phyloP scores from a whole-genome alignment of 2,888 invertebrate species.

The Candidula unifasciata region DNA sequence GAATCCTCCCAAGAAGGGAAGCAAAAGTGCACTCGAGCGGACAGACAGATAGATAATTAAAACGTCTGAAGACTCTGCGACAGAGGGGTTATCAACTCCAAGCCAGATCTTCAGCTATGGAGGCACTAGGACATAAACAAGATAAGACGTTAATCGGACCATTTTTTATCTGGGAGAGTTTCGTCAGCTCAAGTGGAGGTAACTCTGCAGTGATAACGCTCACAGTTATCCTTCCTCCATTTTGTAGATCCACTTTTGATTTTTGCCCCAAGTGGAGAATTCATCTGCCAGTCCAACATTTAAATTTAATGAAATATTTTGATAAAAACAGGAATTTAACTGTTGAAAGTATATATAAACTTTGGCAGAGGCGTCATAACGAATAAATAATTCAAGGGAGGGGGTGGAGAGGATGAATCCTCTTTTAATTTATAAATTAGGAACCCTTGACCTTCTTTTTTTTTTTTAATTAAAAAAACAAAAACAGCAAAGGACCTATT shows the following conservation, averaged over 20 bases:
- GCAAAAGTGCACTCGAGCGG: constrained; percentile 31
- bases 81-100: constrained; percentile 30
- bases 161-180: constrained; percentile 5
- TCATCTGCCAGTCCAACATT: neutral
- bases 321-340: constrained; percentile 4
- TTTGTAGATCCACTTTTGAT: neutral
- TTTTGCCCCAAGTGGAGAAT: neutral
- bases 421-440: too few species aligned
- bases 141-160: constrained; percentile 10
- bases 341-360: neutral
- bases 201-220: constrained; percentile 18
- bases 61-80: constrained; percentile 36
- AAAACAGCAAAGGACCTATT: too few species aligned
- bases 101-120: neutral
- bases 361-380: too few species aligned
- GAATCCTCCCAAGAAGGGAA: neutral
- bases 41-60: constrained; percentile 39
- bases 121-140: constrained; percentile 38
- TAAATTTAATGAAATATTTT: neutral
- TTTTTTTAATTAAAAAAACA: too few species aligned
- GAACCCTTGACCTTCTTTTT: too few species aligned
- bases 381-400: too few species aligned
- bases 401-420: too few species aligned
- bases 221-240: neutral
- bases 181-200: constrained; percentile 44